Conservation (phyloP, 2,888 invertebrate species). For the Carabus problematicus region DNA sequence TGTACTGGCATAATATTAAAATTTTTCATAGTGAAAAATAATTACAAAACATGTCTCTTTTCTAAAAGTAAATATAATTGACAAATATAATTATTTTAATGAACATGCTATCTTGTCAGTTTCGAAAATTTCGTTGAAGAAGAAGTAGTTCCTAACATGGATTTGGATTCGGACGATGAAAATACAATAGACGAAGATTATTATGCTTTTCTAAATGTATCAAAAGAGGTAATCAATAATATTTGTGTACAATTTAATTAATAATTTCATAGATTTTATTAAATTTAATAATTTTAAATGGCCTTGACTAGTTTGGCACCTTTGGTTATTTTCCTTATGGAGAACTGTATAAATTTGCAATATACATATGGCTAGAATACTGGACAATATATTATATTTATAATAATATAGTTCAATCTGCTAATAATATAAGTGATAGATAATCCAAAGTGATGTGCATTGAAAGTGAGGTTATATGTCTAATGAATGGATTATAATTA, state of each 20-base stretch:
- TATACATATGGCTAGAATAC: too few relatives aligned
- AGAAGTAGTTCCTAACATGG: constrained; percentile 59
- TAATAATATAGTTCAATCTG: neutral
- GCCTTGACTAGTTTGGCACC: constrained; percentile 12
- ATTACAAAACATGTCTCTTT: too few relatives aligned
- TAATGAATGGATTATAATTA: constrained; percentile 25
- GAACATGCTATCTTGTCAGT: neutral
- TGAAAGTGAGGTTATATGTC: constrained; percentile 7
- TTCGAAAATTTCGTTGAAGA: constrained; percentile 17
- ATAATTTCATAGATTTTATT: constrained; percentile 19
- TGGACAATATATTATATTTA: neutral
- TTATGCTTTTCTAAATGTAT: constrained; percentile 86
- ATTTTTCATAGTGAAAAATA: neutral
- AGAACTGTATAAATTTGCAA: constrained; percentile 6
- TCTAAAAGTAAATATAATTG: too few relatives aligned
- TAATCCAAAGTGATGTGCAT: constrained; percentile 44
- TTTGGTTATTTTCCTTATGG: neutral
- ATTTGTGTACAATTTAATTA: constrained; percentile 10
- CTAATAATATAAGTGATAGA: constrained; percentile 47
- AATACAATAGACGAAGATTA: constrained; percentile 80
- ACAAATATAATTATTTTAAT: too few relatives aligned
- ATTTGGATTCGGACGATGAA: constrained; percentile 73
- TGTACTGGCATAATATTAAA: constrained; percentile 7
- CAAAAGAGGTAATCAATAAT: constrained; percentile 75
- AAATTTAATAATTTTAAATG: constrained; percentile 13